Evolutionary conservation across 1,140 invertebrate species (phyloP).

Genomic region (Heliconius nattereri): DNA sequence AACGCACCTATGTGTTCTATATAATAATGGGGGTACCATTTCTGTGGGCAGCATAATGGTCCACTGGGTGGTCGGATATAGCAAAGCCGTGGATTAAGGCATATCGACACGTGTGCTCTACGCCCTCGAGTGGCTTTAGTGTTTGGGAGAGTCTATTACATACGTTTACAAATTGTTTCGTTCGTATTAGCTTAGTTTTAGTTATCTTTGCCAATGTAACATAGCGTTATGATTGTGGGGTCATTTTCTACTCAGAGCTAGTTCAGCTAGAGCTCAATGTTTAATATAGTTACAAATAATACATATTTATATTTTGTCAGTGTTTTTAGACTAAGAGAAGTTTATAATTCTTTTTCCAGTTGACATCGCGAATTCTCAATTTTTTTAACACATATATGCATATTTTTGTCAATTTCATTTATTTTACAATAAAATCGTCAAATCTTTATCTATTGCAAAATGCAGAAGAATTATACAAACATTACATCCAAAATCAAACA

Average conservation of each 20-base stretch:
- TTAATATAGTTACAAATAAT: too few species aligned
- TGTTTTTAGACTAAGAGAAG: too few species aligned
- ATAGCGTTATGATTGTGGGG: not conserved
- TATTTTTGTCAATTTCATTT: too few species aligned
- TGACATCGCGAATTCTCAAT: too few species aligned
- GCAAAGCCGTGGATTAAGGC: constrained; percentile 70
- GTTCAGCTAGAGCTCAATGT: too few species aligned
- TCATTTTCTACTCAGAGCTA: not conserved
- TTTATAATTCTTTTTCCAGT: not conserved
- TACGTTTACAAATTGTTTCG: not conserved
- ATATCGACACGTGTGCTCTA: constrained; percentile 76
- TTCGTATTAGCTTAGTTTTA: not conserved
- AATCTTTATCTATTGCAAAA: not conserved
- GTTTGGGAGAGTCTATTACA: constrained; percentile 23
- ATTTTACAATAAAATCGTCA: too few species aligned
- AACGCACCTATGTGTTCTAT: constrained; percentile 72
- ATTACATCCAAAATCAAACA: not conserved
- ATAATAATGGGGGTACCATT: constrained; percentile 73
- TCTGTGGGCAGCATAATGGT: constrained; percentile 69
- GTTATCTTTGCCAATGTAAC: not conserved
- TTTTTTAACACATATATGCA: too few species aligned
- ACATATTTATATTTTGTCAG: too few species aligned
- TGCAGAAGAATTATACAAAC: not conserved
- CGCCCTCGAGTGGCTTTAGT: constrained; percentile 66
- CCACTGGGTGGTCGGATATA: constrained; percentile 74